Evolutionary conservation across 1,140 invertebrate genomes (phyloP), one percentile per base, ranked within the genome.

Genomic region (Heliconius melpomene): DNA sequence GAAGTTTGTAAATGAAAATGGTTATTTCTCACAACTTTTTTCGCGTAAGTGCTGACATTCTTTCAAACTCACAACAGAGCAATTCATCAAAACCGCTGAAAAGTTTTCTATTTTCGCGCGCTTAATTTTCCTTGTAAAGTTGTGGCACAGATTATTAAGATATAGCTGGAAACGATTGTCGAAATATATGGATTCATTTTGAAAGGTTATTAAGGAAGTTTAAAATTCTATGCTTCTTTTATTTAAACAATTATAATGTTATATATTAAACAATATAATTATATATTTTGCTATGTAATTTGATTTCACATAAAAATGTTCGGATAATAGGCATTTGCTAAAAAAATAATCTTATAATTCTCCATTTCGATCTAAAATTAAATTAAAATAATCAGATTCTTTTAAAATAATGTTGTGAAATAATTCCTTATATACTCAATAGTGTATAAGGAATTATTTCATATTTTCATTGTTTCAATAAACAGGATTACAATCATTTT

Each of bases 11-110:
- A 82, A 78, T 50, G 80, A 72, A 74, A 82, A 78, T 78, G 72
- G 72, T 82, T 75, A 82, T 82, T 79, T 73, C 74, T 74, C 77
- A 52, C 54, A 74, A 79, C 77, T 82, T 73, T 82, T 66, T 74
- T 70, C 7, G 38, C 74, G 77, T 77, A 80, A 82, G 78, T 80
- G 81, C 79, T 84, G 81, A 84, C 83, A 82, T 84, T 84, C 79
- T 78, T 81, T 77, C 75, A 60, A 85, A 86, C 81, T 84, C 84
- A 77, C 84, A 87, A 87, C 87, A 86, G 80, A 82, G 85, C 85
- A 87, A 90, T 90, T 89, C 87, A 90, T 89, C 80, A 82, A 82
- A 86, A 80, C 81, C 82, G 75, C 70, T 73, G 72, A 38, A 79
- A 89, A 87, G 75, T 87, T 87, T 86, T 75, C 72, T 86, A 83